Evolutionary conservation across 2,888 invertebrate genomes (phyloP), one percentile per base, ranked within the genome.

Genomic region (Schizotus pectinicornis): DNA sequence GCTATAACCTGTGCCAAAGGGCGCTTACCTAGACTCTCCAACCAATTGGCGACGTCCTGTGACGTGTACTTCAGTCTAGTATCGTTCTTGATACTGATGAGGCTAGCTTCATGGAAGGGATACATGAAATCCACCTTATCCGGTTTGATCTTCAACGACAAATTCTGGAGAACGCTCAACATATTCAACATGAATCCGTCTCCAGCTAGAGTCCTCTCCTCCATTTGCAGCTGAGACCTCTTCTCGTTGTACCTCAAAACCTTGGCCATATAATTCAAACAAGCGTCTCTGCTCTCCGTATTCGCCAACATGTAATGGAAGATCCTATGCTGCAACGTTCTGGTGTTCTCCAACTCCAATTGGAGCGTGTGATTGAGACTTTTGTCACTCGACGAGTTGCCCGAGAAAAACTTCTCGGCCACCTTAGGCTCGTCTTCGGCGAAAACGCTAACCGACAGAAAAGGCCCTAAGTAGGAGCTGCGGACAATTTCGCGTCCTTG

Each of bases 151-250:
- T 95, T 95, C 8, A 92, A 85, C 0, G 95, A 91, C 13, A 99
- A 82, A 79, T 92, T 87, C 77, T 98, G 98, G 65, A 99, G 82
- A 12, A 97, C 92, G 47, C 92, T 90, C 71, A 97, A 86, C 11
- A 98, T 80, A 82, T 98, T 99, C 69, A 98, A 82, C 91, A 98
- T 94, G 79, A 95, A 95, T 0, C 98, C 98, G 79, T 98, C 97
- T 3, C 94, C 92, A 7, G 95, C 94, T 0, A 96, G 83, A 1
- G 90, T 84, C 56, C 91, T 85, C 72, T 95, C 94, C 76, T 96
- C 95, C 32, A 90, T 91, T 76, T 94, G 95, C 68, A 98, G 84
- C 77, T 97, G 97, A 1, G 94, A 88, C 34, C 96, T 85, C 62
- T 94, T 92, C 69, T 92, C 90, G 75, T 98, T 98, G 69, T 87